Percentiles rank a stretch among this genome's conserved stretches.
Evolutionary conservation across 1,140 invertebrate genomes (phyloP).

Genomic region (Bombus waltoni): DNA sequence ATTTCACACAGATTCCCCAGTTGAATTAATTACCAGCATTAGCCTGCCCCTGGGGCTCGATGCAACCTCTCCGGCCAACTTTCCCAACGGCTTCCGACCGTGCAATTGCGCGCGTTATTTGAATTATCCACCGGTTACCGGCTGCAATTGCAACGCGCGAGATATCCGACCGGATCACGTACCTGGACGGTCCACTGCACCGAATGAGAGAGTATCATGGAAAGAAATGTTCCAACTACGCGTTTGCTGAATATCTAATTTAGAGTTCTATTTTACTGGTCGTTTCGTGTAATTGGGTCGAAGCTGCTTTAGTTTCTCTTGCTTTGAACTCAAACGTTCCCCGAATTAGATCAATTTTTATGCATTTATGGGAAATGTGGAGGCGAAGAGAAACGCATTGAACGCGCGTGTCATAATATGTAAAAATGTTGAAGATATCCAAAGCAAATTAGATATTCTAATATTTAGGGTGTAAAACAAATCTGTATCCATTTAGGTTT

Average conservation of each 20-base stretch:
- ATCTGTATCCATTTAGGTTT: too few relatives aligned
- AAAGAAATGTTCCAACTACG: background rate
- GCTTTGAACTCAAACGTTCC: too few relatives aligned
- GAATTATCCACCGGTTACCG: background rate
- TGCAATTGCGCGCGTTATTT: constrained; percentile 17
- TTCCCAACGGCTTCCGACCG: background rate
- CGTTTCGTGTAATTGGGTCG: background rate
- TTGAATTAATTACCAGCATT: constrained; percentile 63
- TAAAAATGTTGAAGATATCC: too few relatives aligned
- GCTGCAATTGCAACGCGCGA: background rate
- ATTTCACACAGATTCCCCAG: constrained; percentile 59
- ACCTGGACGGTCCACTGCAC: too few relatives aligned
- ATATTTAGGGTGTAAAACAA: too few relatives aligned
- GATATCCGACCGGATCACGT: background rate
- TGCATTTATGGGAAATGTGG: too few relatives aligned
- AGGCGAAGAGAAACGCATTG: too few relatives aligned
- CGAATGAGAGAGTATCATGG: background rate
- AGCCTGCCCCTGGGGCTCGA: background rate
- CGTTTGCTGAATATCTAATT: background rate
- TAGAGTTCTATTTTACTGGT: background rate
- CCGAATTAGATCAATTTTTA: too few relatives aligned
- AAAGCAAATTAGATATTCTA: too few relatives aligned
- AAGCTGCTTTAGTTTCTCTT: too few relatives aligned
- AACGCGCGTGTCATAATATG: too few relatives aligned
- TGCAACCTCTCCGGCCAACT: background rate